A percentile compares a stretch with the other conserved stretches of the same genome.
Conservation (phyloP, 2,113 vertebrate genomes). For the Onychostoma macrolepis region DNA sequence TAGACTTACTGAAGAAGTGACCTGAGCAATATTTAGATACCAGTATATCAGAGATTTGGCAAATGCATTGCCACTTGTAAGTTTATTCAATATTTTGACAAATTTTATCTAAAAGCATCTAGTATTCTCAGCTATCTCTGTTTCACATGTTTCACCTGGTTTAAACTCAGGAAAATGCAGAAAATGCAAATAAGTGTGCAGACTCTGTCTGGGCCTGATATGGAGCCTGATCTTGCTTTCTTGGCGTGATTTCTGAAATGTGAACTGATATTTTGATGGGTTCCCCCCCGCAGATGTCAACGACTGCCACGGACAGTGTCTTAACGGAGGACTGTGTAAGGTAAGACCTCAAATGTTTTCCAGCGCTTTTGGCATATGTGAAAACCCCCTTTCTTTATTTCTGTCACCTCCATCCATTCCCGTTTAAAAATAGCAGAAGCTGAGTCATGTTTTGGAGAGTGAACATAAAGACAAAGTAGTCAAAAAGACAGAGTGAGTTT, state of each 20-base stretch:
- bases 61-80: background rate
- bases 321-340: slow-evolving; percentile 85
- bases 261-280: slow-evolving; percentile 33
- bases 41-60: background rate
- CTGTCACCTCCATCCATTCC: slow-evolving; percentile 13
- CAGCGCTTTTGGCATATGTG: slow-evolving; percentile 20
- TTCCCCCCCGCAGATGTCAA: slow-evolving; percentile 78
- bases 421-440: slow-evolving; percentile 52
- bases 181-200: background rate
- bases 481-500: slow-evolving; percentile 21
- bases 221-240: background rate
- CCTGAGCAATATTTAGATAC: background rate
- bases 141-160: background rate
- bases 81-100: background rate
- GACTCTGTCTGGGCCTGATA: background rate
- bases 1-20: background rate
- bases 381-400: background rate
- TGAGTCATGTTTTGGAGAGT: slow-evolving; percentile 54
- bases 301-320: slow-evolving; percentile 87
- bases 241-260: slow-evolving; percentile 21
- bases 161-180: background rate
- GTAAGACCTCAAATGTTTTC: slow-evolving; percentile 63
- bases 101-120: background rate
- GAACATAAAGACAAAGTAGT: slow-evolving; percentile 29
- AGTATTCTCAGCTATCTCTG: background rate